Evolutionary conservation across 2,888 invertebrate genomes (phyloP), one percentile per base, ranked within the genome.

Genomic region (Baronia brevicornis): DNA sequence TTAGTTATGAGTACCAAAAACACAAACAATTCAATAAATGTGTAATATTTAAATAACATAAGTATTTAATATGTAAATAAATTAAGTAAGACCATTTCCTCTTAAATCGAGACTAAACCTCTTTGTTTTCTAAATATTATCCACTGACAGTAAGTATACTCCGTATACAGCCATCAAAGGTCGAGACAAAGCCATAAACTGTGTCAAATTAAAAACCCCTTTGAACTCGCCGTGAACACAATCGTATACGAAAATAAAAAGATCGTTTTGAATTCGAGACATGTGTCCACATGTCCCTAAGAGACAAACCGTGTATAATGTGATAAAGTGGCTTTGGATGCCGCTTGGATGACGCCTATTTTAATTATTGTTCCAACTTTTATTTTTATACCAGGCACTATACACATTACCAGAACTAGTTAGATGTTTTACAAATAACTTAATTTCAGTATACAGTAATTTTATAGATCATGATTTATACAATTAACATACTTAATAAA

Each of bases 141-240:
- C 37, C 55, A 50, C 49, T 51, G 39, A 42, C 44, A 38, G 50
- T 52, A 51, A 55, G 48, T 54, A 54, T 28, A 22, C 21, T 39
- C 43, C 43, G 38, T 56, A 57, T 47, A 46, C 54, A 45, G 43
- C 54, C 60, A 61, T 73, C 71, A 68, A 67, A 65, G 51, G 48
- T 46, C 46, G 51, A 57, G 55, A 66, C 65, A 62, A 56, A 60
- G 58, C 64, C 57, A 71, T 78, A 78, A 78, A 79, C 57, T 77
- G 74, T 74, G 75, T 74, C 77, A 73, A 75, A 79, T 78, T 77
- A 71, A 71, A 69, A 74, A 74, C 61, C 65, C 66, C 69, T 79
- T 80, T 78, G 77, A 79, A 67, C 65, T 60, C 40, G 59, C 78
- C 78, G 78, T 66, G 57, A 63, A 70, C 65, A 66, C 69, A 66